Percentiles rank a stretch among this genome's conserved stretches.
Conservation (phyloP, 2,888 invertebrate species). For the Glyphotaelius pellucidus region DNA sequence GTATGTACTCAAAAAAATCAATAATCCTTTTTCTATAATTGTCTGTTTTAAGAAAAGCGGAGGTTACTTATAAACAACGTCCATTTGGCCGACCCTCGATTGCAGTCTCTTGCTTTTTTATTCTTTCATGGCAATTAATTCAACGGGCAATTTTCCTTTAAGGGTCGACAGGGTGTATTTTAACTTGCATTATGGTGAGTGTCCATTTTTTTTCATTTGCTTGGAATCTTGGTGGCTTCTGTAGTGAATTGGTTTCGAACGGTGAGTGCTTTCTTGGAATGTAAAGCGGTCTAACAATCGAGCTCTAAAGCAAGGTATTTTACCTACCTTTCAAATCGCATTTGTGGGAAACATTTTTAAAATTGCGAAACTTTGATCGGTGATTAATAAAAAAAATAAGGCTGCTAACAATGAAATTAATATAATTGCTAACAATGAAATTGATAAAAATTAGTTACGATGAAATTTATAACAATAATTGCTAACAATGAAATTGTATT, state of each 20-base stretch:
- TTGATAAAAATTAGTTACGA: too few relatives aligned
- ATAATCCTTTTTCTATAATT: background rate
- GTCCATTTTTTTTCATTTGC: background rate
- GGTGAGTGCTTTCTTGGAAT: background rate
- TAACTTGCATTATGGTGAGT: constrained; percentile 40
- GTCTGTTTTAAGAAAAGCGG: background rate
- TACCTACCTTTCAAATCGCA: too few relatives aligned
- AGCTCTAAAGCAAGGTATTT: background rate
- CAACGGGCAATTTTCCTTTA: constrained; percentile 32
- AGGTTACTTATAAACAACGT: background rate
- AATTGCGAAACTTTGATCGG: background rate
- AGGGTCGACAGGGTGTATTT: background rate
- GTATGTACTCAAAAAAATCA: background rate
- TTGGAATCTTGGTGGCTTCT: background rate
- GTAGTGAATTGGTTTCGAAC: background rate
- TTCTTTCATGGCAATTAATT: constrained; percentile 42
- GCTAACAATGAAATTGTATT: too few relatives aligned
- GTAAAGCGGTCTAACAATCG: background rate
- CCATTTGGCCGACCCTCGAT: background rate
- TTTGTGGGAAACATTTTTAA: background rate
- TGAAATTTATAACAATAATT: too few relatives aligned
- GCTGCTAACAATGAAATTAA: too few relatives aligned
- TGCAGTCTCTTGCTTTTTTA: background rate
- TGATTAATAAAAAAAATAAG: background rate
- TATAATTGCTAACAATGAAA: too few relatives aligned